Evolutionary conservation across 53 echinoderm and acorn worm species (phyloP).

Genomic region (Henricia sp.): DNA sequence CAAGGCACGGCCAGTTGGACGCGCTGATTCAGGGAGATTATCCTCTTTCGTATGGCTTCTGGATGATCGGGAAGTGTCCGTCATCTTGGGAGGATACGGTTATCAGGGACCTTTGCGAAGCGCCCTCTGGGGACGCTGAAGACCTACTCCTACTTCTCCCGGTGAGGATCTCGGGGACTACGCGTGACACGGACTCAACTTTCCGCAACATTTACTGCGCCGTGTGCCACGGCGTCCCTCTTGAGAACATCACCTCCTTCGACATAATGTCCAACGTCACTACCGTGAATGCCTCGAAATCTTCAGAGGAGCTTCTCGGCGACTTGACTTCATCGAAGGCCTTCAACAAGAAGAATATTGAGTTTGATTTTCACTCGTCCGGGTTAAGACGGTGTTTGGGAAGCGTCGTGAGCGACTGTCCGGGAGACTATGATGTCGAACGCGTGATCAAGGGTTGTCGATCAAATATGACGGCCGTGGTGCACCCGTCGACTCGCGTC

Average conservation of each 20-base stretch:
- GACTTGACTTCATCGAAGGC: neutral
- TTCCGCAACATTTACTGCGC: conserved; percentile 53
- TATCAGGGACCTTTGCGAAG: conserved; percentile 10
- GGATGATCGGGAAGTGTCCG: conserved; percentile 43
- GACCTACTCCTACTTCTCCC: conserved; percentile 28
- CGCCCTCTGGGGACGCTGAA: conserved; percentile 12
- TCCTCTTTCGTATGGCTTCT: neutral
- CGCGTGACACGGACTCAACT: conserved; percentile 14
- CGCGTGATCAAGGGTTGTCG: neutral
- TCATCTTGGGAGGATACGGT: conserved; percentile 33
- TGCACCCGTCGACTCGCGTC: conserved; percentile 18
- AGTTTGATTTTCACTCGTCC: neutral
- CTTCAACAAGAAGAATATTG: neutral
- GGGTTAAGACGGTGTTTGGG: conserved; percentile 20
- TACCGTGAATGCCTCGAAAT: neutral
- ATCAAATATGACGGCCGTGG: neutral
- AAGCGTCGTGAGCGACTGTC: conserved; percentile 14
- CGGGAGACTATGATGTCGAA: conserved; percentile 18
- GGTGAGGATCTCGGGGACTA: neutral
- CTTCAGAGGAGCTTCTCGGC: neutral
- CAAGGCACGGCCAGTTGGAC: neutral
- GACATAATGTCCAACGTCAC: neutral
- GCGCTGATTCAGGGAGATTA: neutral
- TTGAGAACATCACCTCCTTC: conserved; percentile 6
- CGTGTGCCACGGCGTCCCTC: conserved; percentile 31